A percentile compares a stretch with the other conserved stretches of the same genome.
Conservation (phyloP, 2,888 invertebrate genomes). For the Sarcophaga subvicina region DNA sequence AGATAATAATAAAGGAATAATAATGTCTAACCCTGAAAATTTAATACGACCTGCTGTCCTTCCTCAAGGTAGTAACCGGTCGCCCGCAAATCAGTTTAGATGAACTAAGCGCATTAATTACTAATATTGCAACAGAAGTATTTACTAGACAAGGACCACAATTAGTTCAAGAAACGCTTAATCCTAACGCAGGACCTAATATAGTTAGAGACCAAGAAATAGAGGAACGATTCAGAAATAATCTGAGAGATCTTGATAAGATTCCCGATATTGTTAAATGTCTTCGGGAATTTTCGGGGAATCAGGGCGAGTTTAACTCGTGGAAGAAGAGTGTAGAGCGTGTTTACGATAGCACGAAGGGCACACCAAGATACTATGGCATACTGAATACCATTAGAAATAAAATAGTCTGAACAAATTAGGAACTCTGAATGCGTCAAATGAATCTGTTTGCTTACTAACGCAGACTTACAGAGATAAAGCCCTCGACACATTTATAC, state of each 20-base stretch:
- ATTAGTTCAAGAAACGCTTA: conserved; percentile 4
- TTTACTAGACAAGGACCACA: conserved; percentile 16
- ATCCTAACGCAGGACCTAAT: conserved; percentile 27
- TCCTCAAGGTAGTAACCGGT: conserved; percentile 9
- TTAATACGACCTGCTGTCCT: conserved; percentile 26
- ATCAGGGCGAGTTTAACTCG: conserved; percentile 45
- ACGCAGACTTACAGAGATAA: conserved; percentile 17
- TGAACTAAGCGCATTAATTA: conserved; percentile 2
- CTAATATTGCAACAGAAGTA: conserved; percentile 23
- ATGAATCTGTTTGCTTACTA: no score
- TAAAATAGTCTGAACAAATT: conserved; percentile 35
- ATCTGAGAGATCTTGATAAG: conserved; percentile 44
- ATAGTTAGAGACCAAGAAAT: conserved; percentile 12
- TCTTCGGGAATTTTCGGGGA: conserved; percentile 51
- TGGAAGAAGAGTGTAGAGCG: conserved; percentile 45
- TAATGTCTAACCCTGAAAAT: conserved; percentile 21
- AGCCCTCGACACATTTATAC: conserved; percentile 23
- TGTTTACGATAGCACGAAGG: conserved; percentile 36
- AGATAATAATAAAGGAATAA: background rate
- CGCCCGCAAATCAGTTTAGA: conserved; percentile 15
- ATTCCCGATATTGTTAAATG: conserved; percentile 45
- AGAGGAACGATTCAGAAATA: background rate
- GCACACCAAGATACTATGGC: conserved; percentile 26
- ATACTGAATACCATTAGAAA: conserved; percentile 42
- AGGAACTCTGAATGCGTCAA: background rate